Base-by-base conservation (phyloP, 2,888 invertebrate species). In the Anticlea derivata region DNA sequence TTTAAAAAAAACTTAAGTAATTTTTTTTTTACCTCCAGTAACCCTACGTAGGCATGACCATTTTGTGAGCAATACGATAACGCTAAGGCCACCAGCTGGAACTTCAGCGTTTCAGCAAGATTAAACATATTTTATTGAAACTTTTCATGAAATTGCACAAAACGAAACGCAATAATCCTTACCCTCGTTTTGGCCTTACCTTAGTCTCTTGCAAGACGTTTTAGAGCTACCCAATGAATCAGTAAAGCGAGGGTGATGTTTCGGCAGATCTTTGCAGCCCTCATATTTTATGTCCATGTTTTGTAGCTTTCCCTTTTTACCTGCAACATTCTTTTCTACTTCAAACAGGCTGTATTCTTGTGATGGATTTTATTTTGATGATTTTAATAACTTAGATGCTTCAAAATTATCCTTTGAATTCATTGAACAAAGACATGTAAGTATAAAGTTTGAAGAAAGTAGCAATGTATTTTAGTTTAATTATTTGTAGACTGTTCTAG, bases 251-350 rank as follows among this genome's bases (percentile, higher is more conserved):
- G 38, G 38, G 33, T 27, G 27, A 31, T 49, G 41, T 49, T 50
- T 50, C 43, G 50, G 38, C 43, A 39, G 30, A 33, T 44, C 27
- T 47, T 43, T 24, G 26, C 43, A 44, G 22, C 30, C 33, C 33
- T 44, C 50, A 33, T 44, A 27, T 50, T 43, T 50, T 50, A 50
- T 50, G 38, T 44, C 26, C 31, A 2, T 44, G 31, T 50, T 44
- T 44, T 31, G 31, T 26, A 31, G 11, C 37, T 7, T 11, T 12
- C 37, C 40, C 17, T 24, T 40, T 49, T 30, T 37, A 43, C 49
- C 43, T 50, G 37, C 5, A 49, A 37, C 35, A 49, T 43, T 5
- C 37, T 49, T 43, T 49, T 37, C 12, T 43, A 49, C 48, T 48
- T 35, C 12, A 27, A 48, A 35, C 13, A 41, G 33, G 20, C 24